These are phyloP conservation scores for Campodea augens DNA, from an alignment of 1,140 invertebrate species.

Conservation along the genomic window DNA sequence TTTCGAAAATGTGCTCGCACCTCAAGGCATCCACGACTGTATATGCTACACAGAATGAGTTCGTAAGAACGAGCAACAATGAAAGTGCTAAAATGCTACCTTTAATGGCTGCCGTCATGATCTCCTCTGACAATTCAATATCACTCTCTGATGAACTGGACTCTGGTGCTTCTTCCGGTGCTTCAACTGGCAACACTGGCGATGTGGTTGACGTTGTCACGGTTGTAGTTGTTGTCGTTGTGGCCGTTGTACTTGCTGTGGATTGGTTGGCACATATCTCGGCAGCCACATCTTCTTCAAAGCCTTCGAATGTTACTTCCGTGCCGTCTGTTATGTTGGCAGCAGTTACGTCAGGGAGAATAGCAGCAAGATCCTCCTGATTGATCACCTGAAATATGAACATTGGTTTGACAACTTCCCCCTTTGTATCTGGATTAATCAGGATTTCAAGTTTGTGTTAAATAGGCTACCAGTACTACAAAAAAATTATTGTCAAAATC, in stretches of 20 bases:
- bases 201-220: constrained; percentile 19
- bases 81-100: no score
- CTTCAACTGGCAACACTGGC: no score
- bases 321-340: constrained; percentile 27
- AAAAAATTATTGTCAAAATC: no score
- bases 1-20: no score
- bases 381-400: constrained; percentile 35
- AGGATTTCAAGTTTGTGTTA: no score
- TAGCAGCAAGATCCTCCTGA: constrained; percentile 43
- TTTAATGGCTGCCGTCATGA: constrained; percentile 43
- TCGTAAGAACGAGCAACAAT: no score
- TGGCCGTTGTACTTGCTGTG: constrained; percentile 2
- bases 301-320: constrained; percentile 34
- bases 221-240: constrained; percentile 3
- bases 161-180: constrained; percentile 9
- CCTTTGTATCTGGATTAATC: no score
- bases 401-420: no score
- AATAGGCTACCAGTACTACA: no score
- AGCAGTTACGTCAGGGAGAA: constrained; percentile 33
- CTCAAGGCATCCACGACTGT: no score
- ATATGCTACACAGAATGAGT: no score
- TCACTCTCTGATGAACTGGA: constrained; percentile 34
- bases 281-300: constrained; percentile 27
- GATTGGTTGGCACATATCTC: no score
- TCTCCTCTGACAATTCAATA: constrained; percentile 39